phyloP scores from a whole-genome alignment of 2,797 vertebrate genomes.

The Pangasius djambal region DNA sequence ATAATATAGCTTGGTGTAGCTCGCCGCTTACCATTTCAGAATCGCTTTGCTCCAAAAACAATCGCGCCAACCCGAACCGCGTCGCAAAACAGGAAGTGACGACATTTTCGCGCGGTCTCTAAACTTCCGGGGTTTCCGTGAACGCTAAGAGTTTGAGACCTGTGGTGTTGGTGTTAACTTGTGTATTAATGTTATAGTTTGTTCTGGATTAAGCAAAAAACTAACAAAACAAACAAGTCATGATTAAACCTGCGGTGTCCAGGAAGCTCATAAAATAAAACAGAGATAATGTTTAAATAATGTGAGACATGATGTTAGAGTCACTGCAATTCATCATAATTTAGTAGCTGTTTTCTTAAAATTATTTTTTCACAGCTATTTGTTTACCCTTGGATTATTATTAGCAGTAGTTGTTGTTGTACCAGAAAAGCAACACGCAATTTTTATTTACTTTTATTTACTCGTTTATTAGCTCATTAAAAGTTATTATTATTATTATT shows the following conservation, averaged over 20 bases:
- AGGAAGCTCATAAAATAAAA: not conserved
- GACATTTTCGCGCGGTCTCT: slow-evolving; percentile 81
- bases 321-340: not conserved
- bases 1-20: not conserved
- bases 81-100: slow-evolving; percentile 73
- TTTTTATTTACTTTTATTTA: too few species aligned
- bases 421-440: too few species aligned
- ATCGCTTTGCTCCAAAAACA: slow-evolving; percentile 34
- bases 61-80: slow-evolving; percentile 72
- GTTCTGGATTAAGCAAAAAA: not conserved
- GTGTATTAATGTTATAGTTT: not conserved
- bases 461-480: too few species aligned
- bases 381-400: not conserved
- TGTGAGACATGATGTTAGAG: not conserved
- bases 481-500: too few species aligned
- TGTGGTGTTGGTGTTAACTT: not conserved
- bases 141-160: not conserved
- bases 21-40: not conserved
- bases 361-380: not conserved
- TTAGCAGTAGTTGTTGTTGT: too few species aligned
- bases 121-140: slow-evolving; percentile 4
- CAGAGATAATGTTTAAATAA: not conserved
- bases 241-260: not conserved
- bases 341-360: not conserved
- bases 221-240: not conserved